Conservation (phyloP, 2,113 vertebrate genomes). For the Paralichthys olivaceus region DNA sequence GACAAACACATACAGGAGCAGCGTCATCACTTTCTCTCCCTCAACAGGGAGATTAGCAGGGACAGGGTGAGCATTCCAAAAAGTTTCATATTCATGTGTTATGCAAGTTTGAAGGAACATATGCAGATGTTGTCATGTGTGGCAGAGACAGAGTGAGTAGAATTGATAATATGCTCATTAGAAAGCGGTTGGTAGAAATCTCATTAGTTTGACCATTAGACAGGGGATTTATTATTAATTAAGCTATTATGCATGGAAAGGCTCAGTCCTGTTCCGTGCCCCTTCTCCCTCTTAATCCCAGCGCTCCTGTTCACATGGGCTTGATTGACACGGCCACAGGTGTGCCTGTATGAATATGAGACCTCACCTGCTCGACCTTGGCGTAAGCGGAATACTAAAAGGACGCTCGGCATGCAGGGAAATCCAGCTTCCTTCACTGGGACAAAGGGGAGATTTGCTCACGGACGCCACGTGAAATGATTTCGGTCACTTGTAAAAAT, state of each 20-base stretch:
- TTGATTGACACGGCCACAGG: slow-evolving; percentile 63
- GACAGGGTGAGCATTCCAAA: slow-evolving; percentile 10
- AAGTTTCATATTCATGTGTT: slow-evolving; percentile 53
- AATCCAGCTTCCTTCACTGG: slow-evolving; percentile 11
- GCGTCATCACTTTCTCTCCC: slow-evolving; percentile 9
- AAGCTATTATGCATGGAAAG: slow-evolving; percentile 60
- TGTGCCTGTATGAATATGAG: slow-evolving; percentile 52
- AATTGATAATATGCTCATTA: slow-evolving; percentile 70
- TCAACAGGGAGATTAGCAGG: slow-evolving; percentile 36
- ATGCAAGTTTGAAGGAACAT: slow-evolving; percentile 24
- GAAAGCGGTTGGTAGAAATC: slow-evolving; percentile 60
- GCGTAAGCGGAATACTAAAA: slow-evolving; percentile 45
- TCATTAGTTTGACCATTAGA: slow-evolving; percentile 71
- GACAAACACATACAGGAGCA: neutral
- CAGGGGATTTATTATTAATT: slow-evolving; percentile 76
- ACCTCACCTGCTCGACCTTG: slow-evolving; percentile 49
- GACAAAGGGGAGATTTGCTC: neutral
- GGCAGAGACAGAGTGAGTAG: slow-evolving; percentile 32
- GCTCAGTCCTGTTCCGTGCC: slow-evolving; percentile 35
- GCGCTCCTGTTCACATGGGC: slow-evolving; percentile 28
- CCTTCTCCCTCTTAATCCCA: slow-evolving; percentile 18
- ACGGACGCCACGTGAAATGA: neutral
- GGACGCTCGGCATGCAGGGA: slow-evolving; percentile 13
- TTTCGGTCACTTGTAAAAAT: neutral
- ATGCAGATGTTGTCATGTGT: slow-evolving; percentile 50